Evolutionary conservation across 2,888 invertebrate species (phyloP).

Genomic region (Entomobrya multifasciata): DNA sequence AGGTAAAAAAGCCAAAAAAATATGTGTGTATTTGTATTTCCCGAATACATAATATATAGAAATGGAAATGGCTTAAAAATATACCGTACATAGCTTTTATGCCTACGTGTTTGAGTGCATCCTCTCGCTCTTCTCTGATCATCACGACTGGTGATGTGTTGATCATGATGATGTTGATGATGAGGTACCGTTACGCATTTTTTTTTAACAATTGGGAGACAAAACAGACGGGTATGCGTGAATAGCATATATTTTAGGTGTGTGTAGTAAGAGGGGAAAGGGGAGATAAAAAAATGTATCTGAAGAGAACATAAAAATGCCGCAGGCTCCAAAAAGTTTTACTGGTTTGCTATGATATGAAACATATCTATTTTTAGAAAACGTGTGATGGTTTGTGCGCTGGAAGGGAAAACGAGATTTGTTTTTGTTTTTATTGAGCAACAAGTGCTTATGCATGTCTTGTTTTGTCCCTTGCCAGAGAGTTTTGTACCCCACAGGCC

Average conservation of each 20-base stretch:
- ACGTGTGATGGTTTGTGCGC: not conserved
- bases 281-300: constrained; percentile 29
- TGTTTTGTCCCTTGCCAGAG: too few relatives aligned
- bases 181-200: constrained; percentile 52
- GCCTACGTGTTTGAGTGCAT: not conserved
- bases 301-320: constrained; percentile 27
- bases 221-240: not conserved
- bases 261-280: constrained; percentile 11
- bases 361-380: not conserved
- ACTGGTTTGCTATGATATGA: not conserved
- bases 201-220: constrained; percentile 51
- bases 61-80: too few relatives aligned
- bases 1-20: too few relatives aligned
- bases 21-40: too few relatives aligned
- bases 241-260: not conserved
- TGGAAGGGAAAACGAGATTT: not conserved
- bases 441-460: too few relatives aligned
- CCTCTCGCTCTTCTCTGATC: not conserved
- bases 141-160: constrained; percentile 12
- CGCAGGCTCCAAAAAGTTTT: constrained; percentile 26
- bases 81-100: too few relatives aligned
- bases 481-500: too few relatives aligned
- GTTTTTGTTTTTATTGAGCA: too few relatives aligned
- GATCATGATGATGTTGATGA: constrained; percentile 1
- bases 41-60: too few relatives aligned